Conservation (phyloP, 2,797 vertebrate species). For the Urosaurus nigricauda region DNA sequence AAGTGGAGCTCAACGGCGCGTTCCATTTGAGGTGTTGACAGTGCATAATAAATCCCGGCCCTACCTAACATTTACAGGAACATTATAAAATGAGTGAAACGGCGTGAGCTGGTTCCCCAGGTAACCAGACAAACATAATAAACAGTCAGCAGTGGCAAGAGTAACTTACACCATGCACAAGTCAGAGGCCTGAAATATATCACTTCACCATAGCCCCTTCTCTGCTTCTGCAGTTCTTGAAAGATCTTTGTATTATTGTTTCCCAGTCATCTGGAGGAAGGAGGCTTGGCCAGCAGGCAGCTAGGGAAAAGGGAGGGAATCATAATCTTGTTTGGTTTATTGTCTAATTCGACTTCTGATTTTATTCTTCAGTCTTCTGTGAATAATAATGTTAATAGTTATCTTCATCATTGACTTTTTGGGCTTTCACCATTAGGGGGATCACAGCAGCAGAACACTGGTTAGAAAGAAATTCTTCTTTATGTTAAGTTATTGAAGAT, state of each 20-base stretch:
- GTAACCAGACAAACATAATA: constrained; percentile 90
- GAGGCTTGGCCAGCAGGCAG: constrained; percentile 55
- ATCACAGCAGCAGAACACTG: neutral
- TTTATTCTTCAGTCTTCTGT: constrained; percentile 41
- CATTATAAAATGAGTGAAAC: constrained; percentile 86
- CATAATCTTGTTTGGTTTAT: constrained; percentile 64
- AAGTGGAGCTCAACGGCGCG: constrained; percentile 82
- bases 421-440: neutral
- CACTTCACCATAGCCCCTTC: constrained; percentile 79
- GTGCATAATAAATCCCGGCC: constrained; percentile 87
- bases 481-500: neutral
- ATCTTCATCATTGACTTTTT: constrained; percentile 34
- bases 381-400: constrained; percentile 36
- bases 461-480: neutral
- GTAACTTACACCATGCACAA: constrained; percentile 81
- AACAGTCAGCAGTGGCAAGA: constrained; percentile 83
- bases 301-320: neutral
- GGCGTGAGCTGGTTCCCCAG: constrained; percentile 83
- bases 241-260: constrained; percentile 82
- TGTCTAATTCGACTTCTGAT: constrained; percentile 64
- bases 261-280: constrained; percentile 47
- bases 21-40: constrained; percentile 88
- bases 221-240: constrained; percentile 77
- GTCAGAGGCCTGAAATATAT: constrained; percentile 82
- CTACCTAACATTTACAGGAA: constrained; percentile 88